Conservation (phyloP, 2,113 vertebrate species). For the Orthochromis malagaraziensis region DNA sequence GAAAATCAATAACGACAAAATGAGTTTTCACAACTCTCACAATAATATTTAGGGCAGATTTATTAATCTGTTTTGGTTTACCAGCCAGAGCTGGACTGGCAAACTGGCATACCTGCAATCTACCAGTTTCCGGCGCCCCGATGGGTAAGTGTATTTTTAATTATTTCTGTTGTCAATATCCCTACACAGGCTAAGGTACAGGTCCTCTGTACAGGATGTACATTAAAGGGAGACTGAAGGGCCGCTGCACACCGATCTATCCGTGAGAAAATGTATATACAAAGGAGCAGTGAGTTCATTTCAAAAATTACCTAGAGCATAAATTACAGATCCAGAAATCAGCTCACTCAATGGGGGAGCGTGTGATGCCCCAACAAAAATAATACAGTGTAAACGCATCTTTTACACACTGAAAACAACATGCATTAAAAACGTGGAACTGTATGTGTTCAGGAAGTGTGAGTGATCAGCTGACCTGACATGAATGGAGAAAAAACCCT, state of each 20-base stretch:
- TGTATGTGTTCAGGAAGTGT: not conserved
- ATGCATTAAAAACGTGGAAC: not conserved
- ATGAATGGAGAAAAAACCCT: not conserved
- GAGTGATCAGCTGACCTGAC: not conserved
- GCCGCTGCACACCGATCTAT: not conserved
- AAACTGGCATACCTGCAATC: not conserved
- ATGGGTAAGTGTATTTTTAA: not conserved
- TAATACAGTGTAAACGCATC: not conserved
- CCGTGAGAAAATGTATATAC: not conserved
- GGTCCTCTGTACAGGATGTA: not conserved
- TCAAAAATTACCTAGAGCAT: not conserved
- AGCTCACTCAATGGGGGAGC: not conserved
- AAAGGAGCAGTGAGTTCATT: not conserved
- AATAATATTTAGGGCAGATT: not conserved
- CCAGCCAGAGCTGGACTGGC: not conserved
- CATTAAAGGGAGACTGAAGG: not conserved
- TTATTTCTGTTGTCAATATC: not conserved
- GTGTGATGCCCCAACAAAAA: not conserved
- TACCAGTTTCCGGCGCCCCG: not conserved
- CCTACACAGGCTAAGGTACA: not conserved
- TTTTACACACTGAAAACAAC: not conserved
- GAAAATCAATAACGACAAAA: not conserved
- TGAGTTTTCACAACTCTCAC: not conserved
- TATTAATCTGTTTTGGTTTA: not conserved
- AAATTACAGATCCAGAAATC: not conserved